Evolutionary conservation across 2,113 vertebrate genomes (phyloP).

Genomic region (Tetraodon nigroviridis): DNA sequence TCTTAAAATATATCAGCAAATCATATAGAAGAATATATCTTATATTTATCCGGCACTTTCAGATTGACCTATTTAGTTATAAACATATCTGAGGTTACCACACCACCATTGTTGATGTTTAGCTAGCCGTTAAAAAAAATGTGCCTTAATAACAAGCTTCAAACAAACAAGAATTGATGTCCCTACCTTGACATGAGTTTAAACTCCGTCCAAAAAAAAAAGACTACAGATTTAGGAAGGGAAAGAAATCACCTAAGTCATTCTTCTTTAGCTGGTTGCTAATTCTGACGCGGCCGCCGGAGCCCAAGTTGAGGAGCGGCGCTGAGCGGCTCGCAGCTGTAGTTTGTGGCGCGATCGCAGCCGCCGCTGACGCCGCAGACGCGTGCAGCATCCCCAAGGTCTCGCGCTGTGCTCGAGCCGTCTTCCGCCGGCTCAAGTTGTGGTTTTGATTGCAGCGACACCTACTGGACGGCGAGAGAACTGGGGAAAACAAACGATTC

Average conservation of each 20-base stretch:
- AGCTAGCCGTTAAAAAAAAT: background rate
- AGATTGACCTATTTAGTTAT: slow-evolving; percentile 12
- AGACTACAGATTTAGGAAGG: background rate
- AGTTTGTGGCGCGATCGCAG: slow-evolving; percentile 12
- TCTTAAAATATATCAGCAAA: no score
- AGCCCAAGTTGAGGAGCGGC: slow-evolving; percentile 18
- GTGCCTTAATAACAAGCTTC: background rate
- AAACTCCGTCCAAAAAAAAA: slow-evolving; percentile 18
- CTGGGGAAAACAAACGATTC: no score
- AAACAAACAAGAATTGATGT: background rate
- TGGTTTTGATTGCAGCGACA: slow-evolving; percentile 33
- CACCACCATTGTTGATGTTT: background rate
- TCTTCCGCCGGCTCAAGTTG: slow-evolving; percentile 21
- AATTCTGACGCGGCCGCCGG: background rate
- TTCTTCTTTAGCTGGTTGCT: background rate
- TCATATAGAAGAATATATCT: background rate
- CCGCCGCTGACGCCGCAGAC: slow-evolving; percentile 7
- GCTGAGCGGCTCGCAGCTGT: background rate
- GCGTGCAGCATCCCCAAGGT: slow-evolving; percentile 10
- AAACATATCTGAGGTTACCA: background rate
- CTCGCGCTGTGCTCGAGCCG: slow-evolving; percentile 5
- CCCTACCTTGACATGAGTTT: slow-evolving; percentile 38
- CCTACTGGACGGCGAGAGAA: slow-evolving; percentile 18
- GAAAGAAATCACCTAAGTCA: slow-evolving; percentile 7
- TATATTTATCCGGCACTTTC: background rate